Evolutionary conservation across 2,113 vertebrate genomes (phyloP).

Genomic region (Mirza zaza): DNA sequence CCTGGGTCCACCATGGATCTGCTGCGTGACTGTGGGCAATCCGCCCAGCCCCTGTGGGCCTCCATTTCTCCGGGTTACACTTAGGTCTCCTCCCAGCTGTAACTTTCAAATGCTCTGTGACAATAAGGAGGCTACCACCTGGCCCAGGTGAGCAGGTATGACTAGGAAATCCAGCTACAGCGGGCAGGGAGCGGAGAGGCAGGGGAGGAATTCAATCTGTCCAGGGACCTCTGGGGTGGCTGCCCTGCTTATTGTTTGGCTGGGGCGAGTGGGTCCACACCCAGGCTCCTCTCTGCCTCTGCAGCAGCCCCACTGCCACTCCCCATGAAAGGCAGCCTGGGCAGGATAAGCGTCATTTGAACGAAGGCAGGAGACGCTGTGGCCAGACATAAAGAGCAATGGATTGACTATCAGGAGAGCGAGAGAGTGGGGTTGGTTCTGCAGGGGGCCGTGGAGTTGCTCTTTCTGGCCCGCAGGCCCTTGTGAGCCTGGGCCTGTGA

Average conservation of each 20-base stretch:
- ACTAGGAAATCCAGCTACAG: neutral
- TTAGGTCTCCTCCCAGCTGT: neutral
- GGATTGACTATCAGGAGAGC: neutral
- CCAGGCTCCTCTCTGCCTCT: neutral
- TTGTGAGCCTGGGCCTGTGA: neutral
- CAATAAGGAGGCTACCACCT: neutral
- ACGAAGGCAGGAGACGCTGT: neutral
- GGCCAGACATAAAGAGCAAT: neutral
- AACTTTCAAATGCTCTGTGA: neutral
- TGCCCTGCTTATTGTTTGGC: neutral
- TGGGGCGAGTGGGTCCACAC: neutral
- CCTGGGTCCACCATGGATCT: neutral
- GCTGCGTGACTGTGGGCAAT: neutral
- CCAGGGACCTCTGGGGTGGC: neutral
- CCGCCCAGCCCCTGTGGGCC: neutral
- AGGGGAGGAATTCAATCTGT: neutral
- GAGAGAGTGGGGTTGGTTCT: neutral
- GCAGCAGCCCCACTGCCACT: neutral
- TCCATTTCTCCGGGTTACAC: neutral
- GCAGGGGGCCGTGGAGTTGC: neutral
- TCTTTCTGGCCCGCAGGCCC: neutral
- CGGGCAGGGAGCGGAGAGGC: neutral
- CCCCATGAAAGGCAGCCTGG: neutral
- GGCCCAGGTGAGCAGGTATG: rapidly evolving
- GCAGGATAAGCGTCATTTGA: neutral